Percentiles rank a stretch among this genome's conserved stretches.
These are phyloP conservation scores for Clanis bilineata DNA, from an alignment of 2,888 invertebrate genomes.

Conservation along the genomic window DNA sequence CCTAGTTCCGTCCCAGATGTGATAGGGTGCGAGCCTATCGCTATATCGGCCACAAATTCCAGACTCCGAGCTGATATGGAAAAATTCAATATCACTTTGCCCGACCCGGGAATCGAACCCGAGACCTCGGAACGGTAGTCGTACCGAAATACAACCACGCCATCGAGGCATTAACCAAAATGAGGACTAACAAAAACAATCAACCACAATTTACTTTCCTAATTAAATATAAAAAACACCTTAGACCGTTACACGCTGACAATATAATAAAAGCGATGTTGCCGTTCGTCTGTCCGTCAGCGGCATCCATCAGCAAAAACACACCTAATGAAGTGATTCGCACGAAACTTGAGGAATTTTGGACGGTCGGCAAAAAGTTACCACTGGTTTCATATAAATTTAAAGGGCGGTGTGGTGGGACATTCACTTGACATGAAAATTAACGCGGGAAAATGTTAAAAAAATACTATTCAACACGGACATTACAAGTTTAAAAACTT, in stretches of 20 bases:
- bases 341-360: slow-evolving; percentile 31
- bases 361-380: not conserved
- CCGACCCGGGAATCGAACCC: too few species aligned
- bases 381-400: slow-evolving; percentile 11
- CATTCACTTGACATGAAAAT: not conserved
- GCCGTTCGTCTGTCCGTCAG: slow-evolving; percentile 32
- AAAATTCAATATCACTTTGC: too few species aligned
- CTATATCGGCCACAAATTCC: too few species aligned
- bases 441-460: not conserved
- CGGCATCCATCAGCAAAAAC: slow-evolving; percentile 37
- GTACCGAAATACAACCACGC: too few species aligned
- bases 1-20: too few species aligned
- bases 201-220: slow-evolving; percentile 7
- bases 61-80: too few species aligned
- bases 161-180: not conserved
- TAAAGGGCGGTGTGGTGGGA: not conserved
- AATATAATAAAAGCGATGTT: slow-evolving; percentile 43
- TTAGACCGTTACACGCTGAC: slow-evolving; percentile 44
- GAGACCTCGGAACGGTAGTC: too few species aligned
- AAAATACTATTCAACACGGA: not conserved
- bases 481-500: too few species aligned
- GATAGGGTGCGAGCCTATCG: too few species aligned
- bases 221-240: slow-evolving; percentile 26
- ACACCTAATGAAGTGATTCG: slow-evolving; percentile 56
- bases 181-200: not conserved